phyloP scores from a whole-genome alignment of 2,113 vertebrate species.

The Sisor rabdophorus region DNA sequence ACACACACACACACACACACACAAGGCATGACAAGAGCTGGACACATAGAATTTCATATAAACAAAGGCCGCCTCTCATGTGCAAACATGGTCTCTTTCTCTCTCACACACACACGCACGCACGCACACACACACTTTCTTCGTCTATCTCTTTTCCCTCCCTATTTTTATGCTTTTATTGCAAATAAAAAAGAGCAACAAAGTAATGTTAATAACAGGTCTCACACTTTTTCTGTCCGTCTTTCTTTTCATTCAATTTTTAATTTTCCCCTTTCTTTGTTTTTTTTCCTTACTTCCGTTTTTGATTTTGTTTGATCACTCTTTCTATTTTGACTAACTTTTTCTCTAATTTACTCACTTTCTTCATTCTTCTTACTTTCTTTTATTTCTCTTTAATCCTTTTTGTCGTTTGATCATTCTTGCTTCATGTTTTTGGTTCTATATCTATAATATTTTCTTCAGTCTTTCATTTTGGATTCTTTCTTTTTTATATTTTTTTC shows the following conservation, averaged over 20 bases:
- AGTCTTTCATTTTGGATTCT: too few species aligned
- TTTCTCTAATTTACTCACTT: not conserved
- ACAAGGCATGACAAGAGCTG: not conserved
- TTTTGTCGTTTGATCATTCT: not conserved
- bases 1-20: conserved; percentile 23
- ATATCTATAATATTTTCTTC: too few species aligned
- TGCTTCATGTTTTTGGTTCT: too few species aligned
- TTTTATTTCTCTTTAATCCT: too few species aligned
- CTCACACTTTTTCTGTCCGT: too few species aligned
- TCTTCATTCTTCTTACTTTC: not conserved
- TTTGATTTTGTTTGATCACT: not conserved
- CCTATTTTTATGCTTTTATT: conserved; percentile 36
- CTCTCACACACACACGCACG: conserved; percentile 25
- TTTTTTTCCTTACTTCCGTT: not conserved
- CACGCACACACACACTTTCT: conserved; percentile 36
- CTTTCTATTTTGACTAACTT: not conserved
- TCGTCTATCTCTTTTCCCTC: not conserved
- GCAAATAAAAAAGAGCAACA: too few species aligned
- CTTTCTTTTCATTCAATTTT: too few species aligned
- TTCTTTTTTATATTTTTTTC: conserved; percentile 1
- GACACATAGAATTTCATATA: not conserved
- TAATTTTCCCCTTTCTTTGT: not conserved
- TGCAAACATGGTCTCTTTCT: too few species aligned
- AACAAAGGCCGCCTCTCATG: too few species aligned
- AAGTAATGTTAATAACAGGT: too few species aligned